Base-by-base conservation (phyloP, 1,140 invertebrate species). In the Atopsyche davidsoni region DNA sequence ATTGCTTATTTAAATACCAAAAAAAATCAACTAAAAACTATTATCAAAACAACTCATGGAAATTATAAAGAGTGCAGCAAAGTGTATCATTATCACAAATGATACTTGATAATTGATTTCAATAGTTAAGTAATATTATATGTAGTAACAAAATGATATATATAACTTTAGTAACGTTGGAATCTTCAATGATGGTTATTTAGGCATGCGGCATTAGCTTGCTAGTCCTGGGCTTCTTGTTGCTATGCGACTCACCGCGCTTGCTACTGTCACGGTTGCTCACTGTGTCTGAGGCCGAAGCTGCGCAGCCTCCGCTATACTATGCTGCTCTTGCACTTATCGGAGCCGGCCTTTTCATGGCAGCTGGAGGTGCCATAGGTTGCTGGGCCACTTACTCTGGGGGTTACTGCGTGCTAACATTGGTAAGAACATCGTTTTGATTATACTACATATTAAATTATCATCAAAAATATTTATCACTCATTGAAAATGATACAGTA, bases 351-450 rank as follows among this genome's bases (percentile, higher is more conserved):
- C 72, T 87, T 25, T 61, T 79, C 14, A 76, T 85, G 22, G 78
- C 81, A 19, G 66, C 79, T 3, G 76, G 79, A 3, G 79, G 82
- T 2, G 74, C 88, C 24, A 63, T 88, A 4, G 87, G 87, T 21
- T 89, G 85, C 59, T 88, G 85, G 82, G 84, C 83, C 1, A 82
- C 82, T 6, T 87, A 85, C 62, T 67, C 85, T 48, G 76, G 83
- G 55, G 85, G 81, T 61, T 83, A 85, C 57, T 79, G 80, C 60
- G 74, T 86, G 34, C 71, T 88, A 13, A 79, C 78, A 46, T 66
- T 80, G 34, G 83, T 85, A 75, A 78, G 77, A 72, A 11, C n/a
- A 42, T 2, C 32, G 36, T 21, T 44, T 31, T 17, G 18, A 36
- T 36, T 14, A 9, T 10, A 4, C 14, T 36, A 10, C 14, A 9